Conservation (phyloP, 2,888 invertebrate genomes). For the Volucella zonaria region DNA sequence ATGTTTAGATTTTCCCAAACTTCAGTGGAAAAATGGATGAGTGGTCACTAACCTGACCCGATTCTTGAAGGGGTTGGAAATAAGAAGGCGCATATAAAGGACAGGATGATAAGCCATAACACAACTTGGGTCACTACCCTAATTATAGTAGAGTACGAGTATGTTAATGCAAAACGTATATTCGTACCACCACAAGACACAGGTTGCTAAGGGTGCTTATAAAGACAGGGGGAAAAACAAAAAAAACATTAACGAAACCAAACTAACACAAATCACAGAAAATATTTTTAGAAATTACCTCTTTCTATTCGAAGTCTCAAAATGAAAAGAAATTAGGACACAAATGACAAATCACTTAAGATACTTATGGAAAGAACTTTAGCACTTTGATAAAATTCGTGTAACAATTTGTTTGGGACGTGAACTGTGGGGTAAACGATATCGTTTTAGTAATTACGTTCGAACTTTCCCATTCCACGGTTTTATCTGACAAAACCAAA, state of each 20-base stretch:
- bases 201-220: slow-evolving; percentile 8
- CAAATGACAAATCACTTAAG: too few species aligned
- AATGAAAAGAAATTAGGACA: too few species aligned
- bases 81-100: background rate
- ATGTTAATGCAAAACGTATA: slow-evolving; percentile 23
- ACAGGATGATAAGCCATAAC: background rate
- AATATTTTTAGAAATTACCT: slow-evolving; percentile 44
- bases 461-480: too few species aligned
- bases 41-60: slow-evolving; percentile 50
- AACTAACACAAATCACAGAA: background rate
- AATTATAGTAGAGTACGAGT: background rate
- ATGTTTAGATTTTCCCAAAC: slow-evolving; percentile 25
- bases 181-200: background rate
- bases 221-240: slow-evolving; percentile 1
- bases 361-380: too few species aligned
- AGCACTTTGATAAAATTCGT: too few species aligned
- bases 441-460: too few species aligned
- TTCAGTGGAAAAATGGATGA: slow-evolving; percentile 34
- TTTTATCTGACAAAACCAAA: too few species aligned
- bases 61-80: background rate
- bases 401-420: too few species aligned
- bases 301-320: background rate
- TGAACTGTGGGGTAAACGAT: too few species aligned
- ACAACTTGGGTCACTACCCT: background rate
- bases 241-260: too few species aligned